phyloP scores from a whole-genome alignment of 2,113 vertebrate genomes.

The Xenus cinereus region DNA sequence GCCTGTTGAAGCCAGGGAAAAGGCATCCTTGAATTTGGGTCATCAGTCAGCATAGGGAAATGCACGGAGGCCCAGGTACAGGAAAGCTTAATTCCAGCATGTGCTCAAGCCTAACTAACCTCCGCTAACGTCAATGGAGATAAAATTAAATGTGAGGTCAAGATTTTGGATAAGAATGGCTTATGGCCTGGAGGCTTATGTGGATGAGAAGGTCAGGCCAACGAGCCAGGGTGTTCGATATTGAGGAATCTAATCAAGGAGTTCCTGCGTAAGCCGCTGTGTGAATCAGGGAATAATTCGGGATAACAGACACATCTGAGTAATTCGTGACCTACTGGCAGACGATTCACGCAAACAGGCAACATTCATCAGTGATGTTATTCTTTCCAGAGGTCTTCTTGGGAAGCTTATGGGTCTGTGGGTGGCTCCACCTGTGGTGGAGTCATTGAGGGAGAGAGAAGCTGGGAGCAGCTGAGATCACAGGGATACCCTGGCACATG shows the following conservation, averaged over 20 bases:
- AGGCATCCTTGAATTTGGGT: conserved; percentile 47
- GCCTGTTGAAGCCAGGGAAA: conserved; percentile 22
- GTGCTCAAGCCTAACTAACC: background rate
- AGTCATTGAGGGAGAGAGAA: background rate
- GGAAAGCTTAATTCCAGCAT: background rate
- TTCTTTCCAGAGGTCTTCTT: background rate
- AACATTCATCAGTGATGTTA: background rate
- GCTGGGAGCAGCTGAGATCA: background rate
- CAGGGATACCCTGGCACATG: accelerated
- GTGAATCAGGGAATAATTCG: conserved; percentile 53
- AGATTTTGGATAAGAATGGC: conserved; percentile 53
- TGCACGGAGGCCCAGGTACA: background rate
- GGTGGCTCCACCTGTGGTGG: background rate
- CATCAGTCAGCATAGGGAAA: conserved; percentile 5
- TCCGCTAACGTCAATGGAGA: conserved; percentile 1
- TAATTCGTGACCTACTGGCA: conserved; percentile 53
- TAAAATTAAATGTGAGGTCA: conserved; percentile 55
- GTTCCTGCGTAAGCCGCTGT: conserved; percentile 41
- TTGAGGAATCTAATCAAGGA: conserved; percentile 54
- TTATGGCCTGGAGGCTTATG: background rate
- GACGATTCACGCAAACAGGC: background rate
- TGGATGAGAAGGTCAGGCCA: conserved; percentile 6
- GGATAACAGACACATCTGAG: conserved; percentile 48
- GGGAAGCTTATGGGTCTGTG: background rate
- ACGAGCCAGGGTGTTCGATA: background rate